A percentile compares a stretch with the other conserved stretches of the same genome.
phyloP scores from a whole-genome alignment of 2,797 vertebrate genomes.

The Sylvia borin region DNA sequence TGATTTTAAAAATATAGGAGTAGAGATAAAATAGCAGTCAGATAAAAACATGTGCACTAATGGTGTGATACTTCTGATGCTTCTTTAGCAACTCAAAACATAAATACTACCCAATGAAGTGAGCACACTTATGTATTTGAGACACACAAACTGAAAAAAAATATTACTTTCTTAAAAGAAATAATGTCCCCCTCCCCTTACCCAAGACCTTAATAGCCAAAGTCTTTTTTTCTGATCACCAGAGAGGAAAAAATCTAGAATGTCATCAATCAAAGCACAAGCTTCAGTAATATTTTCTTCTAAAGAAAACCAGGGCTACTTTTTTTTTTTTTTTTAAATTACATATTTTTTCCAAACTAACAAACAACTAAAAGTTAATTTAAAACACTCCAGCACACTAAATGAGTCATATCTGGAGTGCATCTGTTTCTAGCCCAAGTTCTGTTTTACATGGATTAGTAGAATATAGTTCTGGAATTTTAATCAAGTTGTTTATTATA shows the following conservation, averaged over 20 bases:
- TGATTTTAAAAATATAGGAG: not conserved
- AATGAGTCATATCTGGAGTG: constrained; percentile 60
- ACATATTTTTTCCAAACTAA: constrained; percentile 11
- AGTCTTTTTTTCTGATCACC: not conserved
- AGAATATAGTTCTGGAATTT: constrained; percentile 50
- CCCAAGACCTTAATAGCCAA: not conserved
- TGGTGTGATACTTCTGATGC: not conserved
- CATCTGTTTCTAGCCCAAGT: constrained; percentile 56
- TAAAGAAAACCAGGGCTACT: not conserved
- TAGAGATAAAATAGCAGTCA: not conserved
- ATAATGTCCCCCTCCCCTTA: not conserved
- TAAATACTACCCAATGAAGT: not conserved
- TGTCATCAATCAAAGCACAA: not conserved
- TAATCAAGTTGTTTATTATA: constrained; percentile 53
- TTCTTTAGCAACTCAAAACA: not conserved
- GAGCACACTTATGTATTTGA: not conserved
- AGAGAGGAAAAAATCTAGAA: not conserved
- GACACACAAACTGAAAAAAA: constrained; percentile 5
- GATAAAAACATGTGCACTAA: not conserved
- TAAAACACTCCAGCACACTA: constrained; percentile 48
- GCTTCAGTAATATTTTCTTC: constrained; percentile 4
- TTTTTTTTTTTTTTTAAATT: not conserved
- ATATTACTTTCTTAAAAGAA: not conserved
- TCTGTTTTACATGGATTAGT: constrained; percentile 43
- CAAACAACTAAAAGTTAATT: constrained; percentile 60